phyloP scores from a whole-genome alignment of 92 coral and sea anemone genomes.

The Parazoanthus atlanticus region DNA sequence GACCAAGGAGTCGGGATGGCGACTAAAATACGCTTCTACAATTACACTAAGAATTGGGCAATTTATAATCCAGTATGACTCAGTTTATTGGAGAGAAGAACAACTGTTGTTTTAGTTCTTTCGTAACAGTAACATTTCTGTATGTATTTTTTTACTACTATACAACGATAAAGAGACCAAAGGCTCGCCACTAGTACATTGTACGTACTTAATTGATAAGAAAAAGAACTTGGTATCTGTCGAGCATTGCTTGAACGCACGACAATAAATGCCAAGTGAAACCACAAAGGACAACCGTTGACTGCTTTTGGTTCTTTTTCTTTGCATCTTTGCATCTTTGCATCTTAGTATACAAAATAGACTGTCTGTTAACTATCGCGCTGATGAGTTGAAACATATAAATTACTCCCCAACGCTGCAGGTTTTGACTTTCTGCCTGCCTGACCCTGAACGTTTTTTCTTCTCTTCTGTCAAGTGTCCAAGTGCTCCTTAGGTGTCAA shows the following conservation, averaged over 20 bases:
- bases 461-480: conserved; percentile 11
- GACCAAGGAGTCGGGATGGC: conserved; percentile 38
- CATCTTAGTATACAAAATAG: conserved; percentile 8
- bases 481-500: conserved; percentile 37
- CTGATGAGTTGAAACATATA: conserved; percentile 32
- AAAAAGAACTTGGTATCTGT: not conserved
- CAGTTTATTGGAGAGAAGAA: not conserved
- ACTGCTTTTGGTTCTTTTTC: not conserved
- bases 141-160: not conserved
- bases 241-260: not conserved
- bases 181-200: not conserved
- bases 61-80: not conserved
- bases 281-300: not conserved
- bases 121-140: not conserved
- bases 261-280: not conserved
- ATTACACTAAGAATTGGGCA: conserved; percentile 12
- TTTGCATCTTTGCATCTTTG: no score
- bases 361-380: conserved; percentile 19
- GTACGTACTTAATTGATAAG: not conserved
- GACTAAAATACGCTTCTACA: conserved; percentile 28
- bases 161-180: not conserved
- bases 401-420: conserved; percentile 41
- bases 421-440: conserved; percentile 19
- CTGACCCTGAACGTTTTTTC: conserved; percentile 23
- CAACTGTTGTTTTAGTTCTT: not conserved